phyloP scores from a whole-genome alignment of 2,797 vertebrate genomes.

The Apodemus agrarius region DNA sequence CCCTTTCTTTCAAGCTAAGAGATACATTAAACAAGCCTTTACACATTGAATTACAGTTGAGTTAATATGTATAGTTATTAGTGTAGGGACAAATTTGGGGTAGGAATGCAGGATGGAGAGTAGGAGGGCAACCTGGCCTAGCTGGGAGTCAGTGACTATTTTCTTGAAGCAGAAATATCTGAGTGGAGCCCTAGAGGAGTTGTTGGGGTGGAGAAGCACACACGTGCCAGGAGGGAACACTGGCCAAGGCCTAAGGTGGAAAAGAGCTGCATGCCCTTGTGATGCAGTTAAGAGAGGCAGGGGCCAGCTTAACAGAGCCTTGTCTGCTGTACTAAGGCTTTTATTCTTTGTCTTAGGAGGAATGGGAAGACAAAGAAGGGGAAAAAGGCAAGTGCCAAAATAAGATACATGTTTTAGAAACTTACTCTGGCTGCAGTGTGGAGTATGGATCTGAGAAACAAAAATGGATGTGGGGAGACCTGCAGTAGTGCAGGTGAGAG shows the following conservation, averaged over 20 bases:
- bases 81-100: background rate
- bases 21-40: slow-evolving; percentile 21
- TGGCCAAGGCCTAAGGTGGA: background rate
- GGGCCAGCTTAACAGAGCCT: slow-evolving; percentile 1
- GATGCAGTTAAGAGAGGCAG: background rate
- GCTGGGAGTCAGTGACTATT: background rate
- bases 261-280: background rate
- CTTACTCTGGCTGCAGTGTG: slow-evolving; percentile 36
- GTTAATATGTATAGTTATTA: background rate
- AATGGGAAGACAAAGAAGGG: slow-evolving; percentile 45
- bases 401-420: slow-evolving; percentile 63
- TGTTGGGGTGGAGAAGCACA: background rate
- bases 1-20: background rate
- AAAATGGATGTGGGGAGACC: slow-evolving; percentile 56
- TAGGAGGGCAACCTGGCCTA: background rate
- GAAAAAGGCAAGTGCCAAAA: slow-evolving; percentile 50
- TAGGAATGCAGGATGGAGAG: background rate
- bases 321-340: slow-evolving; percentile 45
- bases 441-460: slow-evolving; percentile 62
- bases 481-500: slow-evolving; percentile 49
- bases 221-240: background rate
- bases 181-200: background rate
- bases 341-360: slow-evolving; percentile 64
- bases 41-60: slow-evolving; percentile 11
- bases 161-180: background rate